Evolutionary conservation across 1,140 invertebrate species (phyloP), one percentile per base, ranked within the genome.

Genomic region (Pseudomyrmex cubaensis): DNA sequence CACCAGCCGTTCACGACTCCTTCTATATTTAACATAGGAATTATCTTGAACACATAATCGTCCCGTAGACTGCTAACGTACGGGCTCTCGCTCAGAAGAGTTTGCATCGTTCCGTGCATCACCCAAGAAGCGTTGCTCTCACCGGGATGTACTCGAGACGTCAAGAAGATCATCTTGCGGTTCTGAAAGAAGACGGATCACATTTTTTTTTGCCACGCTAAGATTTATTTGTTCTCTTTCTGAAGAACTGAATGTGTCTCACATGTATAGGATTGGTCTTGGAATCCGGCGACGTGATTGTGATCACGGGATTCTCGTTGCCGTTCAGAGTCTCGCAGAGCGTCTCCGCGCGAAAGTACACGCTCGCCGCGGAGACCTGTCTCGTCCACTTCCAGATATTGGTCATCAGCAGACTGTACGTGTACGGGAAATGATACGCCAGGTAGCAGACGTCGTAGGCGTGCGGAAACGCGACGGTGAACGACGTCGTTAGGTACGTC

Each of bases 361-460:
- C 91, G 5, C 91, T 69, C 70, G 85, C 0, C 91, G 93, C 75
- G 88, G 84, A 66, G 0, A 85, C 88, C 15, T 90, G 93, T 54
- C 92, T 91, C 57, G 95, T 95, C 95, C 96, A 96, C 70, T 95
- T 95, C 94, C 95, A 96, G 25, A 97, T 95, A 82, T 96, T 95
- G 7, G 95, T 95, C 95, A 97, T 94, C 85, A 98, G 93, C 90
- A 96, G 96, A 12, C 97, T 96, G 92, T 98, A 98, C 0, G 98
- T 98, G 91, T 98, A 99, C 0, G 98, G 98, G 92, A 97, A 98
- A 93, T 98, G 98, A 92, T 98, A 99, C 1, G 98, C 98, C 70
- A 99, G 92, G 92, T 99, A 99, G 90, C 97, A 98, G 20, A 98
- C 95, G 92, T 99, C 98, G 85, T 96, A 95, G 44, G 94, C 93